phyloP scores from a whole-genome alignment of 2,113 vertebrate genomes.

The Sus scrofa region DNA sequence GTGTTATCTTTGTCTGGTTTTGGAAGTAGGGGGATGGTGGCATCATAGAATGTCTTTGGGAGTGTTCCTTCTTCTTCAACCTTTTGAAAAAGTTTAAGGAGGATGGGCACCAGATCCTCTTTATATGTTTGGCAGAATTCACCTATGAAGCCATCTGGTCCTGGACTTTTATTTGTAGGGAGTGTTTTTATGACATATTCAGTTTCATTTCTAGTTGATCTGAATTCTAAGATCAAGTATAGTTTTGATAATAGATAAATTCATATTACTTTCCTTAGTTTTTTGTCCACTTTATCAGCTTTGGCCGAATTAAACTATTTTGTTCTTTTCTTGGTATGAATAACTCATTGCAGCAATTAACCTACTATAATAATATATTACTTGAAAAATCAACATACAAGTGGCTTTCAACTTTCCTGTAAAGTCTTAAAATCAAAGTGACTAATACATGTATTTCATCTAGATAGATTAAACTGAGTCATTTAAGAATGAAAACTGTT shows the following conservation, averaged over 20 bases:
- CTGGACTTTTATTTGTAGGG: no score
- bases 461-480: not conserved
- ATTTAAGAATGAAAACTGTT: not conserved
- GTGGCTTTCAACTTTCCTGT: not conserved
- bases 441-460: not conserved
- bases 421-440: not conserved
- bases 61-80: no score
- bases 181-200: no score
- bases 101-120: no score
- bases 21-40: no score
- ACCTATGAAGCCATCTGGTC: no score
- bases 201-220: no score
- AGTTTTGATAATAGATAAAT: not conserved
- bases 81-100: no score
- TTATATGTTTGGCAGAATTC: no score
- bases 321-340: not conserved
- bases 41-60: no score
- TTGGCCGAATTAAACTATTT: not conserved
- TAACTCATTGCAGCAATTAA: not conserved
- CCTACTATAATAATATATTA: not conserved
- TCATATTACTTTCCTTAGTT: not conserved
- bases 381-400: not conserved
- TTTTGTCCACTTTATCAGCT: not conserved
- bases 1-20: no score
- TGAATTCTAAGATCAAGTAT: not conserved